Evolutionary conservation across 1,140 invertebrate species (phyloP), one percentile per base, ranked within the genome.

Genomic region (Caenorhabditis tropicalis): DNA sequence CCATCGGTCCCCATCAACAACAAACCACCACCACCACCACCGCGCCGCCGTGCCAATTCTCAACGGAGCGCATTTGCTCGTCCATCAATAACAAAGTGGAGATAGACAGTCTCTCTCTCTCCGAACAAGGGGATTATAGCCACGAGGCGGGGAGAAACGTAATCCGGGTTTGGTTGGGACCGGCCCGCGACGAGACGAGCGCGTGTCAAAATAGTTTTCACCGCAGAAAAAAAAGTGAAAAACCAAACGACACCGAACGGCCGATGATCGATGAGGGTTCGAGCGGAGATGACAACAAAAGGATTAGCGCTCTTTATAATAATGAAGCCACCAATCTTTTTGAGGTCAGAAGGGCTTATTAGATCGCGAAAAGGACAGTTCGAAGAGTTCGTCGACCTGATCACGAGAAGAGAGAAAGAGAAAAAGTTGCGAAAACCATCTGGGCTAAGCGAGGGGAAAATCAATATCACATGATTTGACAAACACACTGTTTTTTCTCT

Each of bases 381-480:
- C n/a, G n/a, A n/a, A n/a, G n/a, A n/a, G n/a, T 43, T 43, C 39
- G 12, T 6, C 5, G 39, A 43, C 39, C 39, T 43, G 12, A 43
- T 5, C 39, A n/a, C 39, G 39, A 5, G 39, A 12, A 43, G n/a
- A 43, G 39, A 43, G 5, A 5, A 43, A 5, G 39, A 5, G 39
- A 43, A 58, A 58, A 2, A 58, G 24, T 58, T 58, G 53, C 53
- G 31, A 65, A 65, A 65, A 65, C 15, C 33, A n/a, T 16, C 15
- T 51, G n/a, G n/a, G n/a, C n/a, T 16, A n/a, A n/a, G 49, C 5
- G 6, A 6, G n/a, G n/a, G 31, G 36, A 65, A 65, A 65, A 65
- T 65, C 58, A 65, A 65, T 65, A 74, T 74, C 65, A 74, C 36
- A 74, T 74, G 65, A 74, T 43, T 43, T 21, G 29, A 46, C 65